Base-by-base conservation (phyloP, 2,888 invertebrate species). In the Drosophila mayaguana region DNA sequence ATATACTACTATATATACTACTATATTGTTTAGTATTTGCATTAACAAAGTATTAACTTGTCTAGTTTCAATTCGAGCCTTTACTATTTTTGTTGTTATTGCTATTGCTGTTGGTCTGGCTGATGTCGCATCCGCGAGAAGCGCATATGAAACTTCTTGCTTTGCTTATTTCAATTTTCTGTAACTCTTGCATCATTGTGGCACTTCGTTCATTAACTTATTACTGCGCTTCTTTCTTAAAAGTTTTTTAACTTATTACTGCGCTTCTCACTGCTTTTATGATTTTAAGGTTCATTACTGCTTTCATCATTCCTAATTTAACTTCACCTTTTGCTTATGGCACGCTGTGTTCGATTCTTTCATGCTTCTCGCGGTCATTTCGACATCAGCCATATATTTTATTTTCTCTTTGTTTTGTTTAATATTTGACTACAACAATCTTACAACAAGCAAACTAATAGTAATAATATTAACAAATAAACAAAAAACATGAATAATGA, bases 61-160 rank as follows among this genome's bases (percentile, higher is more conserved):
- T 71, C 71, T 86, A 79, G 63, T 64, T 86, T 77, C 60, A 78
- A 83, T 83, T 84, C 83, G 83, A 84, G 83, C 80, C 81, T 60
- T 59, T 64, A 74, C 66, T 72, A 62, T 66, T 63, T 28, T 36
- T 22, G 9, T 63, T 22, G n/a, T 55, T 55, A 56, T 56, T 56
- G 16, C 50, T 71, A 66, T 74, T 71, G 64, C 28, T 53, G 12
- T 40, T 38, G 16, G 28, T 8, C 28, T 28, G 28, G 42, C 38
- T 45, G 66, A 56, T 20, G 16, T 18, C 14, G 25, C 3, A 32
- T 40, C 36, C 43, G 45, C 32, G 18, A 53, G 43, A 53, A 53
- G 38, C 63, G 38, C 9, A 9, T 3, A 18, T n/a, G 18, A 34
- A 45, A 32, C 36, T 22, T 53, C 36, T 53, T 11, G 14, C 16